phyloP scores from a whole-genome alignment of 2,888 invertebrate species.

The Campoplex capitator region DNA sequence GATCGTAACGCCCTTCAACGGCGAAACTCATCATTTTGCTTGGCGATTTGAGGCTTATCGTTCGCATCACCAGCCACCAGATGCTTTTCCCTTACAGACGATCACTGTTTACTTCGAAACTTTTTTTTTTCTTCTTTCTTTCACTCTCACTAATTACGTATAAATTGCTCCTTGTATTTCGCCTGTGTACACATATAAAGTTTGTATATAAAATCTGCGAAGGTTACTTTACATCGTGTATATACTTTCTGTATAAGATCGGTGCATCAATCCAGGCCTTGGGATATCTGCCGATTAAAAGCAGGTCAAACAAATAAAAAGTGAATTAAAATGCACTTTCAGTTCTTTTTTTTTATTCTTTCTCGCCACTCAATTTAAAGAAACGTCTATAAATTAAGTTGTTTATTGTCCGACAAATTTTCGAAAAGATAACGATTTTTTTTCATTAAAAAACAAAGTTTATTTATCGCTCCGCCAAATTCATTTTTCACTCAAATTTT shows the following conservation, averaged over 20 bases:
- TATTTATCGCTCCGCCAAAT: too few relatives aligned
- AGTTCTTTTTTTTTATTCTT: not conserved
- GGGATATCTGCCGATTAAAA: conserved; percentile 25
- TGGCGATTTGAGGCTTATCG: conserved; percentile 30
- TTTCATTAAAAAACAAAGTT: too few relatives aligned
- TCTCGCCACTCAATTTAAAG: not conserved
- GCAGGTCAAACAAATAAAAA: not conserved
- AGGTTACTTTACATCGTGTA: conserved; percentile 5
- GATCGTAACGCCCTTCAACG: conserved; percentile 29
- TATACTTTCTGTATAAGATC: conserved; percentile 16
- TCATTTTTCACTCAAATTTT: too few relatives aligned
- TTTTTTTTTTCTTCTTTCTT: conserved; percentile 38
- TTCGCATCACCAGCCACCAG: conserved; percentile 40
- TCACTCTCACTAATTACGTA: conserved; percentile 61
- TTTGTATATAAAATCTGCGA: conserved; percentile 1
- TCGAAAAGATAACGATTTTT: not conserved
- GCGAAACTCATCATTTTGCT: conserved; percentile 31
- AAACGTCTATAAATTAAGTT: conserved; percentile 4
- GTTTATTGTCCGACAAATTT: not conserved
- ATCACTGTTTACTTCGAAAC: conserved; percentile 56
- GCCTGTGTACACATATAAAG: too few relatives aligned
- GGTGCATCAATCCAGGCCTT: conserved; percentile 9
- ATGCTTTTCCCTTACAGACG: conserved; percentile 54
- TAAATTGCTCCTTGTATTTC: conserved; percentile 61
- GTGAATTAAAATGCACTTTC: not conserved